These are phyloP conservation scores for Propithecus perrieri DNA, from an alignment of 2,797 vertebrate genomes.

Conservation along the genomic window DNA sequence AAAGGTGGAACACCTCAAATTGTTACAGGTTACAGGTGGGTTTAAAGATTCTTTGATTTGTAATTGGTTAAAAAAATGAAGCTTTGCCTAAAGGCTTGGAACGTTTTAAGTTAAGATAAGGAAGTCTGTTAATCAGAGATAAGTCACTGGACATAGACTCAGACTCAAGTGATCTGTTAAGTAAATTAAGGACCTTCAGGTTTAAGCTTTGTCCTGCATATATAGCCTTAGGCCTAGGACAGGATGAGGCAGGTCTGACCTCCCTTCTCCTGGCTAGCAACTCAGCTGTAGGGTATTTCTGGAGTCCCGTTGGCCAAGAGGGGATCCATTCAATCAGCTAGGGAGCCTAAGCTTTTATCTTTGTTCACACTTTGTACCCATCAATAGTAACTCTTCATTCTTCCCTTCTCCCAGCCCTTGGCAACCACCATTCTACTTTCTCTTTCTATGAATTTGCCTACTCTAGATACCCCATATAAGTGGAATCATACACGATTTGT, in stretches of 20 bases:
- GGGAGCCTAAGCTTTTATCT: background rate
- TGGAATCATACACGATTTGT: background rate
- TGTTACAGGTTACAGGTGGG: background rate
- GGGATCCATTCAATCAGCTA: background rate
- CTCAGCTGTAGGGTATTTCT: background rate
- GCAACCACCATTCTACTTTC: background rate
- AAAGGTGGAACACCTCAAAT: background rate
- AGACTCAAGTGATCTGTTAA: background rate
- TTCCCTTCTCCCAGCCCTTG: background rate
- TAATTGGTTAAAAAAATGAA: background rate
- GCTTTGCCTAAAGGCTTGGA: background rate
- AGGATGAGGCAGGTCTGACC: background rate
- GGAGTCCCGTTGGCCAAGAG: background rate
- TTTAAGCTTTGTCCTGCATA: background rate
- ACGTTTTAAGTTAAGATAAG: background rate
- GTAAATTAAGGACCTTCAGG: background rate
- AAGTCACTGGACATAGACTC: background rate
- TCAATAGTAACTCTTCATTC: background rate
- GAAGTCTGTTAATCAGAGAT: background rate
- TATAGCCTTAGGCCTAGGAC: background rate
- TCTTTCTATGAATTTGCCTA: background rate
- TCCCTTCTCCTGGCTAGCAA: background rate
- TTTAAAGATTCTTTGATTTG: background rate
- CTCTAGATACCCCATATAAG: no score
- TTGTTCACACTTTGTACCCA: background rate